Conservation (phyloP, 2,888 invertebrate species). For the Adelphocoris suturalis region DNA sequence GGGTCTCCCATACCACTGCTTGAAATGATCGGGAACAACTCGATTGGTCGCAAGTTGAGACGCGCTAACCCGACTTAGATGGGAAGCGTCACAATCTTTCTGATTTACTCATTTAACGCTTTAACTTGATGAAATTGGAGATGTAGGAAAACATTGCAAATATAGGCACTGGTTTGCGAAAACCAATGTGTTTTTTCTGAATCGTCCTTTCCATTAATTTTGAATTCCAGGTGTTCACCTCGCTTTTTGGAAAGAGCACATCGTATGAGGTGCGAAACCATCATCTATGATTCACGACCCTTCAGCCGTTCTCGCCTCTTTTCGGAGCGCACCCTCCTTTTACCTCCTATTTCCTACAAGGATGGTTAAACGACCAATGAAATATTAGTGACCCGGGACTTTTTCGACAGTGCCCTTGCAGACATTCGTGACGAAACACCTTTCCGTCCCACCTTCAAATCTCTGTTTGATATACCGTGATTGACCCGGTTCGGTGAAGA, state of each 20-base stretch:
- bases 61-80: no score
- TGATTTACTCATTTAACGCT: background rate
- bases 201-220: background rate
- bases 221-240: background rate
- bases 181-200: background rate
- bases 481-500: no score
- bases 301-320: background rate
- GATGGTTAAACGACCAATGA: slow-evolving; percentile 26
- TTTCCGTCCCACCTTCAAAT: background rate
- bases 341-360: slow-evolving; percentile 18
- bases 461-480: background rate
- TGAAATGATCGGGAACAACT: no score
- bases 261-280: slow-evolving; percentile 28
- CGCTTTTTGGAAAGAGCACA: background rate
- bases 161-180: background rate
- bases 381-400: slow-evolving; percentile 25
- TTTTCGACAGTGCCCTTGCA: background rate
- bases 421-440: background rate
- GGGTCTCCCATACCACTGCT: no score
- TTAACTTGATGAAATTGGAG: background rate
- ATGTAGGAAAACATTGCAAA: no score
- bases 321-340: slow-evolving; percentile 29
- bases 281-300: slow-evolving; percentile 4
- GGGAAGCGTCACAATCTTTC: no score
- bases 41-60: no score